A percentile compares a stretch with the other conserved stretches of the same genome.
phyloP scores from a whole-genome alignment of 2,113 vertebrate species.

The Cricetomys ansorgei region DNA sequence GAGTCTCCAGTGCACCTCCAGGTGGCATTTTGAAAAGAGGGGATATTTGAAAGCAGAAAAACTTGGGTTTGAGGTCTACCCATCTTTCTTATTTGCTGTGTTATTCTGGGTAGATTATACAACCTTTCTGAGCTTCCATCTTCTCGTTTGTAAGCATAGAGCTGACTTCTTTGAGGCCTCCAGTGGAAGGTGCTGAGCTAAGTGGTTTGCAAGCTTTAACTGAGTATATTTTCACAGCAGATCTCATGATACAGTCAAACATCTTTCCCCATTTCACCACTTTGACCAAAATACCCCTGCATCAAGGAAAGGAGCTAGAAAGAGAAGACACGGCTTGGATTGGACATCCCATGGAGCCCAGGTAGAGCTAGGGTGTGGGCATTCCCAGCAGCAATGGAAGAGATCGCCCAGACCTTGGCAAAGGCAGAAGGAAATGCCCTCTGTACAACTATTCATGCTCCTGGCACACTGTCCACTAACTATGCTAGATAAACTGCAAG shows the following conservation, averaged over 20 bases:
- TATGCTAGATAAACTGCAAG: not conserved
- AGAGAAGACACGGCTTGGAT: not conserved
- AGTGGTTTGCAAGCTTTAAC: not conserved
- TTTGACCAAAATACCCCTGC: not conserved
- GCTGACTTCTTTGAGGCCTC: not conserved
- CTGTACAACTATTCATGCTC: not conserved
- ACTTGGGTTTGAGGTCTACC: not conserved
- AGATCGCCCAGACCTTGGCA: not conserved
- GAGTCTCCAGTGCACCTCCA: not conserved
- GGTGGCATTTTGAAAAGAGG: not conserved
- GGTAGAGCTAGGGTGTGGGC: not conserved
- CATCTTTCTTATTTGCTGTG: not conserved
- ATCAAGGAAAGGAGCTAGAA: not conserved
- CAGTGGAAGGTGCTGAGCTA: not conserved
- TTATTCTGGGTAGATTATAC: not conserved
- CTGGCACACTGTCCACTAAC: not conserved
- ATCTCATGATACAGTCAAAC: not conserved
- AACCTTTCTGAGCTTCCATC: not conserved
- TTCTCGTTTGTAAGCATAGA: conserved; percentile 34
- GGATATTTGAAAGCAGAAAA: not conserved
- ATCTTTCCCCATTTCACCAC: not conserved
- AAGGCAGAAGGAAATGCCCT: no score
- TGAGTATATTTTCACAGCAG: not conserved
- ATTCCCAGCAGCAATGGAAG: not conserved
- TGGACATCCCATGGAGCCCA: not conserved